Evolutionary conservation across 2,113 vertebrate species (phyloP).

Genomic region (Dromiciops gliroides): DNA sequence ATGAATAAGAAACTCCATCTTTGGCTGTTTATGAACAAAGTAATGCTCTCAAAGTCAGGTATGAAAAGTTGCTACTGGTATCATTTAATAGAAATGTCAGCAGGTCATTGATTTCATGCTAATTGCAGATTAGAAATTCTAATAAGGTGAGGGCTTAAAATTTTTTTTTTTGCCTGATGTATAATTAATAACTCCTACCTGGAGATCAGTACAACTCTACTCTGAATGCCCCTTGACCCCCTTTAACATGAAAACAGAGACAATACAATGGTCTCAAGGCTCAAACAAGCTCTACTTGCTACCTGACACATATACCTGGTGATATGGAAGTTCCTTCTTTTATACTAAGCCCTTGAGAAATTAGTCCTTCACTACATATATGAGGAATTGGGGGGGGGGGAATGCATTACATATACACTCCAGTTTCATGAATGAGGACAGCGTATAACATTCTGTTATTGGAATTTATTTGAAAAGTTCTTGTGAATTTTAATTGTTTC

Average conservation of each 20-base stretch:
- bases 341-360: background rate
- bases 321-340: background rate
- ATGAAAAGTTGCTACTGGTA: background rate
- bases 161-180: background rate
- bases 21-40: background rate
- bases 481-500: background rate
- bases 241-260: background rate
- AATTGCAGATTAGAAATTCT: background rate
- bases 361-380: background rate
- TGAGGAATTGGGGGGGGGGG: too few species aligned
- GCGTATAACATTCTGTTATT: background rate
- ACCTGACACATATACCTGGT: background rate
- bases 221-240: background rate
- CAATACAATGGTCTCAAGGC: background rate
- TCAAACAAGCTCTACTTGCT: background rate
- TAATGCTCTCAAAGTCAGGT: background rate
- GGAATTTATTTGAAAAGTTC: background rate
- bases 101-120: background rate
- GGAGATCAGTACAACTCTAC: background rate
- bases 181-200: background rate
- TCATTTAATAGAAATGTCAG: background rate
- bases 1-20: background rate
- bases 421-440: background rate
- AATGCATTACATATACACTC: background rate
- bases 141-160: background rate